These are phyloP conservation scores for Prochilodus magdalenae DNA, from an alignment of 2,113 vertebrate species.

Conservation along the genomic window DNA sequence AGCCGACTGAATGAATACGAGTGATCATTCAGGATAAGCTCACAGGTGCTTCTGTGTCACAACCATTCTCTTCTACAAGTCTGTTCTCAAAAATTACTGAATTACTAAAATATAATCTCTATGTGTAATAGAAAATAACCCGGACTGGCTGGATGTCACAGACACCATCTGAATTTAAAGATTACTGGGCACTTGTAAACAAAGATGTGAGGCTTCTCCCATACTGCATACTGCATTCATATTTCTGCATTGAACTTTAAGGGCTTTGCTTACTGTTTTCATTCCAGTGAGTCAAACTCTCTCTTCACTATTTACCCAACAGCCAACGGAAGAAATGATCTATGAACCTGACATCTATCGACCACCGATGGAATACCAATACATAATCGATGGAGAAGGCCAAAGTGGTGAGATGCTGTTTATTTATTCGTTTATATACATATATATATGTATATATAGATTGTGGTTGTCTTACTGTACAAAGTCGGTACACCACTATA, in stretches of 20 bases:
- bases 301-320: constrained; percentile 60
- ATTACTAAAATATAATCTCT: constrained; percentile 50
- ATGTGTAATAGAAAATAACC: constrained; percentile 55
- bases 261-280: neutral
- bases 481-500: too few relatives aligned
- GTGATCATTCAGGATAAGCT: neutral
- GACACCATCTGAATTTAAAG: constrained; percentile 57
- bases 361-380: constrained; percentile 87
- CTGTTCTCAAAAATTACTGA: constrained; percentile 33
- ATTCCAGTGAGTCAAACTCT: constrained; percentile 33
- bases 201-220: constrained; percentile 57
- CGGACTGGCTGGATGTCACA: constrained; percentile 62
- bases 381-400: constrained; percentile 90
- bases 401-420: constrained; percentile 84
- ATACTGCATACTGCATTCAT: constrained; percentile 40
- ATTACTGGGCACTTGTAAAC: constrained; percentile 61
- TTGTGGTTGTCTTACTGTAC: neutral
- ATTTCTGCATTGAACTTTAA: constrained; percentile 33
- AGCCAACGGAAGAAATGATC: constrained; percentile 92
- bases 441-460: neutral
- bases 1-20: neutral
- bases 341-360: constrained; percentile 94
- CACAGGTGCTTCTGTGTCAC: neutral
- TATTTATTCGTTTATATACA: neutral
- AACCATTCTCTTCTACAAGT: neutral